phyloP scores from a whole-genome alignment of 2,797 vertebrate genomes.

The Melopsittacus undulatus region DNA sequence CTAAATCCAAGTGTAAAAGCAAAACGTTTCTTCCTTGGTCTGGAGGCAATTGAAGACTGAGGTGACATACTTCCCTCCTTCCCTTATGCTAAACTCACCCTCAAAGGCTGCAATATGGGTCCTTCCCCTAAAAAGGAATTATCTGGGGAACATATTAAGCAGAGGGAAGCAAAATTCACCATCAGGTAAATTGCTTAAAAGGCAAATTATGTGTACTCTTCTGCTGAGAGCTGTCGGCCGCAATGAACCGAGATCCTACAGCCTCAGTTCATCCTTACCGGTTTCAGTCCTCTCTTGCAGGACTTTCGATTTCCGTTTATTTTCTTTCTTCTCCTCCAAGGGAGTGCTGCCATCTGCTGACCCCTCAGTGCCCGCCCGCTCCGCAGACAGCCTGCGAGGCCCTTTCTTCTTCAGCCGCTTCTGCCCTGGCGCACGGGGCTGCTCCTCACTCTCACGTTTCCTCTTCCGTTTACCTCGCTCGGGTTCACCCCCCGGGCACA shows the following conservation, averaged over 20 bases:
- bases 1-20: not conserved
- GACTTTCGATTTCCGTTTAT: not conserved
- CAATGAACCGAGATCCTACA: not conserved
- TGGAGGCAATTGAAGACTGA: not conserved
- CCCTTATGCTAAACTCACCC: not conserved
- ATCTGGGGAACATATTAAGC: not conserved
- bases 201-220: rapidly evolving
- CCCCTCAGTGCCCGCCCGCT: not conserved
- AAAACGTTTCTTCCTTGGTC: not conserved
- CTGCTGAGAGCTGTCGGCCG: not conserved
- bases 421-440: rapidly evolving
- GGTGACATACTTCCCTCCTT: not conserved
- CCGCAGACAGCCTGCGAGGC: not conserved
- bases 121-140: rapidly evolving
- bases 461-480: not conserved
- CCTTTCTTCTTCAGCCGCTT: not conserved
- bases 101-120: rapidly evolving
- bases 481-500: not conserved
- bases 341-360: not conserved
- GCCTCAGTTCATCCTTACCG: not conserved
- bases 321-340: not conserved
- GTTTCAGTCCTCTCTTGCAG: not conserved
- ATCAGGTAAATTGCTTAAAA: not conserved
- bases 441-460: not conserved
- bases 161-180: not conserved